A percentile compares a stretch with the other conserved stretches of the same genome.
Evolutionary conservation across 2,888 invertebrate species (phyloP).

Genomic region (Trimorus sp.): DNA sequence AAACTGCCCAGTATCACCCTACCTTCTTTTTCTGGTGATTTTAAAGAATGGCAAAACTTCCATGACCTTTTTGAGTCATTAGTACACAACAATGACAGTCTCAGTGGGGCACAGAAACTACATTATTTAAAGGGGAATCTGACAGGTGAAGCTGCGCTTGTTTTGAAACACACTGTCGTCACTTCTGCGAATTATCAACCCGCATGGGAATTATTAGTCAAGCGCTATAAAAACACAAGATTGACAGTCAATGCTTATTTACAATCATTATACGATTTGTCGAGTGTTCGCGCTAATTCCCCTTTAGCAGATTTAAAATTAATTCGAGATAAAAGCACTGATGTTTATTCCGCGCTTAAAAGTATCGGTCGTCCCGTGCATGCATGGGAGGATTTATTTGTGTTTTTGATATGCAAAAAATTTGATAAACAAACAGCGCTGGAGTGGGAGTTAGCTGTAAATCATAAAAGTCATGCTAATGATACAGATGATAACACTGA

Average conservation of each 20-base stretch:
- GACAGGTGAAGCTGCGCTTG: neutral
- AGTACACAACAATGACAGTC: neutral
- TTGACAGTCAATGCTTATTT: neutral
- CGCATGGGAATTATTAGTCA: neutral
- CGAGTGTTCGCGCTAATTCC: neutral
- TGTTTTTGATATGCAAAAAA: neutral
- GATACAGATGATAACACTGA: neutral
- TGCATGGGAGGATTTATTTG: neutral
- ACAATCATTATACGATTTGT: neutral
- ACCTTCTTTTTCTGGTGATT: neutral
- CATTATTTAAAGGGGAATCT: conserved; percentile 4
- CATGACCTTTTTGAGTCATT: neutral
- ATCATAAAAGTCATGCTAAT: no score
- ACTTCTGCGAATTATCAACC: neutral
- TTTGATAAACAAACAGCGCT: neutral
- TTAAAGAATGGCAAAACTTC: neutral
- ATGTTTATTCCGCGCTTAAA: neutral
- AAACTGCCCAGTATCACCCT: neutral
- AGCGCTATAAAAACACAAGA: neutral
- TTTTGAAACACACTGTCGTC: neutral
- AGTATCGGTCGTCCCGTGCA: neutral
- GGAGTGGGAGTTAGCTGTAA: neutral
- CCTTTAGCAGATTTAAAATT: neutral
- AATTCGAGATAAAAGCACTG: neutral
- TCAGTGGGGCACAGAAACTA: neutral